phyloP scores from a whole-genome alignment of 2,113 vertebrate genomes.

The Dasyurus viverrinus region DNA sequence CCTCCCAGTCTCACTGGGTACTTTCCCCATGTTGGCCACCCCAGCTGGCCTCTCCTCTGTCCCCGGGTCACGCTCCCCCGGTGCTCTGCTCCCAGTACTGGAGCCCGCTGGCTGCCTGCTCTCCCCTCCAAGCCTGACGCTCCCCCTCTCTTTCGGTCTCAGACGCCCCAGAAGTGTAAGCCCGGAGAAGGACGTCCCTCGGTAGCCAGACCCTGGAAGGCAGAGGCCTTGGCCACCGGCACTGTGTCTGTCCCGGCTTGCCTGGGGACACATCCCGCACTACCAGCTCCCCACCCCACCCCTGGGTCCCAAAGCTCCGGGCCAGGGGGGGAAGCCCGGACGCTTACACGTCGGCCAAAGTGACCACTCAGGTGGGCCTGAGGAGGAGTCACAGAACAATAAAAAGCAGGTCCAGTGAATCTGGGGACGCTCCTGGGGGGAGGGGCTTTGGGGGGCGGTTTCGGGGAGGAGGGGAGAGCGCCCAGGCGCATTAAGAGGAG shows the following conservation, averaged over 20 bases:
- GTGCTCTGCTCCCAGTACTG: background rate
- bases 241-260: background rate
- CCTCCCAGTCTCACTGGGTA: background rate
- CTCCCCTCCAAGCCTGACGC: background rate
- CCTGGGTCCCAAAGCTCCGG: conserved; percentile 44
- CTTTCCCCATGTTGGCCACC: background rate
- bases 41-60: background rate
- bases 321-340: conserved; percentile 24
- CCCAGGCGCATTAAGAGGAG: background rate
- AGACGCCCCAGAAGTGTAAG: background rate
- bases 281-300: conserved; percentile 53
- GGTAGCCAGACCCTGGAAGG: background rate
- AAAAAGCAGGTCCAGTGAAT: conserved; percentile 34
- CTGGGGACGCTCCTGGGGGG: conserved; percentile 53
- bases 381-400: conserved; percentile 52
- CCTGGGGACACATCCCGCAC: background rate
- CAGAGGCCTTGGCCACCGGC: background rate
- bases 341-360: conserved; percentile 1
- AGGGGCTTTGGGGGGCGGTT: background rate
- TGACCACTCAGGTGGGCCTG: background rate
- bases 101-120: too few species aligned
- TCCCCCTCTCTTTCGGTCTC: background rate
- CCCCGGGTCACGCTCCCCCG: background rate
- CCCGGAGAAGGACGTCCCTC: background rate
- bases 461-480: too few species aligned